Evolutionary conservation across 1,140 invertebrate species (phyloP).

Genomic region (Octopus sinensis): DNA sequence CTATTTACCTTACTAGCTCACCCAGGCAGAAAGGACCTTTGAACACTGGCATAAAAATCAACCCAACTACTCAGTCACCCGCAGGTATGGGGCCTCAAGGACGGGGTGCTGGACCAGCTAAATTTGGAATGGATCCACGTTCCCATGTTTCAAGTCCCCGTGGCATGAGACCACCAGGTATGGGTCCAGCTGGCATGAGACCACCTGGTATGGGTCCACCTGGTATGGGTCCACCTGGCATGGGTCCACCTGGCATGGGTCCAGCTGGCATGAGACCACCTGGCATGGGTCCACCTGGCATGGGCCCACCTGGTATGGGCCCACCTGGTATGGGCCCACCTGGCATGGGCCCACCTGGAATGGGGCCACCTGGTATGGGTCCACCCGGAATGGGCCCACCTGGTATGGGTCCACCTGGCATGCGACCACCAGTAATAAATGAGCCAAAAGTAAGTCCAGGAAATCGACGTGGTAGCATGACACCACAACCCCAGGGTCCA

Average conservation of each 20-base stretch:
- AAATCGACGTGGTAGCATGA: no score
- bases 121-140: no score
- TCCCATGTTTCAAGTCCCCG: no score
- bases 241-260: not conserved
- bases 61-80: not conserved
- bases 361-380: not conserved
- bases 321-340: not conserved
- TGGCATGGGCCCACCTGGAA: not conserved
- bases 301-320: not conserved
- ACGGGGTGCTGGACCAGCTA: no score
- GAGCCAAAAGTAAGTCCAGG: no score
- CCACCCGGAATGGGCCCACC: not conserved
- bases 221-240: not conserved
- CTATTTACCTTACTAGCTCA: not conserved
- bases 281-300: not conserved
- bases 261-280: not conserved
- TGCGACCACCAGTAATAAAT: not conserved
- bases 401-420: not conserved
- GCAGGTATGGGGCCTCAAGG: not conserved
- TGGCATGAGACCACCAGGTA: not conserved
- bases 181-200: not conserved
- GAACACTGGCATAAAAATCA: not conserved
- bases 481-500: not conserved
- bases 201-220: conserved; percentile 4
- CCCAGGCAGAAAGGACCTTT: not conserved